Evolutionary conservation across 2,888 invertebrate genomes (phyloP).

Genomic region (Lasioglossum lativentre): DNA sequence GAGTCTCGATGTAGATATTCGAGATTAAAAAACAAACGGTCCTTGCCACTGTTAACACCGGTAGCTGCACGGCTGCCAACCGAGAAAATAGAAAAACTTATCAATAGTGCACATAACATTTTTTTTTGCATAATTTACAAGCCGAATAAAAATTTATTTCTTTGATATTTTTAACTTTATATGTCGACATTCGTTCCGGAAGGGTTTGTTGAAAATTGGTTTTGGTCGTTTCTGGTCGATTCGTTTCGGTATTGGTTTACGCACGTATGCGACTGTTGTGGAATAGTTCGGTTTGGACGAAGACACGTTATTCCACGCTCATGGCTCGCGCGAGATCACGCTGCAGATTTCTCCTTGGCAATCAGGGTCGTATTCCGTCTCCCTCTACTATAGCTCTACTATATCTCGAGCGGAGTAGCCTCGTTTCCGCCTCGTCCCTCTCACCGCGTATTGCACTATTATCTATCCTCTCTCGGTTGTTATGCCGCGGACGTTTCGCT

Average conservation of each 20-base stretch:
- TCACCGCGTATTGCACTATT: constrained; percentile 67
- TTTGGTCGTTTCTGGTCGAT: not conserved
- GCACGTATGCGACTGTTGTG: not conserved
- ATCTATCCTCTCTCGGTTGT: constrained; percentile 69
- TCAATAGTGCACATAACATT: not conserved
- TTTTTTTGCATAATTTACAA: not conserved
- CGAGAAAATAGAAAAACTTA: not conserved
- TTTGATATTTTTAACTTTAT: too few species aligned
- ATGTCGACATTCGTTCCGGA: too few species aligned
- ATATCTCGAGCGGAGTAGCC: constrained; percentile 69
- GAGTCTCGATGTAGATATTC: constrained; percentile 16
- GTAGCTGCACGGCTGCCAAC: not conserved
- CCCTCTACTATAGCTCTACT: constrained; percentile 59
- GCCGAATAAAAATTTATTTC: not conserved
- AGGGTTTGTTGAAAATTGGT: not conserved
- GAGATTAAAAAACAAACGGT: constrained; percentile 46
- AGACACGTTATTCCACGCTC: constrained; percentile 50
- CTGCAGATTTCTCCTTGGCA: constrained; percentile 75
- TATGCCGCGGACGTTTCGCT: constrained; percentile 69
- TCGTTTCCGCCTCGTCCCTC: constrained; percentile 72
- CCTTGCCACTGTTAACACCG: constrained; percentile 4
- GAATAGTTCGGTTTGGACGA: constrained; percentile 37
- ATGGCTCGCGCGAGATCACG: constrained; percentile 65
- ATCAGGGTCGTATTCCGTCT: constrained; percentile 74
- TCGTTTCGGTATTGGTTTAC: not conserved